A percentile compares a stretch with the other conserved stretches of the same genome.
Evolutionary conservation across 2,797 vertebrate genomes (phyloP).

Genomic region (Nyctalus aviator): DNA sequence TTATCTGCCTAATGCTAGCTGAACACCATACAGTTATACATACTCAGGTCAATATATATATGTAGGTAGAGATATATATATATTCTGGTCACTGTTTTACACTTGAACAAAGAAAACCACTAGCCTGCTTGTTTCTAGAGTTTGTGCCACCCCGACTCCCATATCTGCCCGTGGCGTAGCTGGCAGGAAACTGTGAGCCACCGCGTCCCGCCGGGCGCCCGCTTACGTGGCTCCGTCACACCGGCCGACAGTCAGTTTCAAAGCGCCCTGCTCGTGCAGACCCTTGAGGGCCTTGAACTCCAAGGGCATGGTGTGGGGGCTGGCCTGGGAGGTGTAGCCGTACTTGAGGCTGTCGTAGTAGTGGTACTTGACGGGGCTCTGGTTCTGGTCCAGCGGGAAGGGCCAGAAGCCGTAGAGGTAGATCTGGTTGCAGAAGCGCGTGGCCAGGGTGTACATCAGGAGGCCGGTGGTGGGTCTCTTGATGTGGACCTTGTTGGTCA

Average conservation of each 20-base stretch:
- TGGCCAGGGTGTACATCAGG: constrained; percentile 98
- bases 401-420: constrained; percentile 99
- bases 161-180: constrained; percentile 82
- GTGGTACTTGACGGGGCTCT: constrained; percentile 96
- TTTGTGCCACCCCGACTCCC: constrained; percentile 83
- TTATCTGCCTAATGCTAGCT: constrained; percentile 85
- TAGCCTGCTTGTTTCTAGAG: constrained; percentile 83
- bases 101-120: constrained; percentile 85
- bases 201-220: constrained; percentile 46
- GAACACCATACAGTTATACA: constrained; percentile 88
- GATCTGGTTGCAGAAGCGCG: constrained; percentile 98
- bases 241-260: constrained; percentile 94
- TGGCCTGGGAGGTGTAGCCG: constrained; percentile 95
- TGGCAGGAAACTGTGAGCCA: constrained; percentile 82
- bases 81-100: constrained; percentile 86
- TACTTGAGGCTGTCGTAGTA: constrained; percentile 97
- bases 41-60: constrained; percentile 89
- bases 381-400: constrained; percentile 91
- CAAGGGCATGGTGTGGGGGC: constrained; percentile 98
- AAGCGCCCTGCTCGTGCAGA: constrained; percentile 95
- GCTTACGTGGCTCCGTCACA: constrained; percentile 90
- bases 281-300: constrained; percentile 96
- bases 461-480: constrained; percentile 98
- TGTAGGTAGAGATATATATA: constrained; percentile 85
- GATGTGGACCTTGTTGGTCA: constrained; percentile 98